phyloP scores from a whole-genome alignment of 2,113 vertebrate species.

The Procavia capensis region DNA sequence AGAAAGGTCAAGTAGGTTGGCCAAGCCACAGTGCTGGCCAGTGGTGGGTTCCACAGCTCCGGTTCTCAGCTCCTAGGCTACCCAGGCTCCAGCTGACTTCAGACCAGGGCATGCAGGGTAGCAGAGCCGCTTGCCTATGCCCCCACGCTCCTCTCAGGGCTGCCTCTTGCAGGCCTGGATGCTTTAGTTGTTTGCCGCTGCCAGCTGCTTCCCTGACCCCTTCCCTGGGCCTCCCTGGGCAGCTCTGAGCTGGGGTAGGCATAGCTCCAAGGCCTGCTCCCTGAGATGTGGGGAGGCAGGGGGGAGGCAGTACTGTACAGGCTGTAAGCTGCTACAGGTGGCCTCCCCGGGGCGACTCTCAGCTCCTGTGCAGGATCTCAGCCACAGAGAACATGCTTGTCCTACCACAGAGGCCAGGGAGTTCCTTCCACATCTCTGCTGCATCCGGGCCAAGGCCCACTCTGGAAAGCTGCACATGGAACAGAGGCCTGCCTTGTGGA shows the following conservation, averaged over 20 bases:
- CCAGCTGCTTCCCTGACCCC: background rate
- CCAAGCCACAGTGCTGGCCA: background rate
- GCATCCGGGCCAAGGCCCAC: fast-evolving
- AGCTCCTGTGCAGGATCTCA: background rate
- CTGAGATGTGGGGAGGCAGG: background rate
- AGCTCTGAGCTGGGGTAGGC: background rate
- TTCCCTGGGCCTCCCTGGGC: background rate
- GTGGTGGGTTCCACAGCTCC: fast-evolving
- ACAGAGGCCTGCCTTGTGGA: fast-evolving
- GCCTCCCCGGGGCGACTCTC: background rate
- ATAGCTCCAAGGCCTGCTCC: too few relatives aligned
- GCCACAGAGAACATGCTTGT: background rate
- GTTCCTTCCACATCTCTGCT: background rate
- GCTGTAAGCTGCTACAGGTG: background rate
- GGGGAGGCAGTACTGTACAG: background rate
- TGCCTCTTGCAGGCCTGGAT: background rate
- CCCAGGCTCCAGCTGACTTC: background rate
- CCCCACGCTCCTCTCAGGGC: background rate
- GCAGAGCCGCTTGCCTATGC: background rate
- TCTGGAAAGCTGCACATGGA: background rate
- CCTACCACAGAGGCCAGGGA: background rate
- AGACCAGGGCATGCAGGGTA: background rate
- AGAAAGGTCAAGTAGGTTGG: background rate
- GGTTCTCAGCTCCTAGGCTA: background rate
- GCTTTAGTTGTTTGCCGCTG: background rate